Evolutionary conservation across 2,797 vertebrate species (phyloP).

Genomic region (Galago senegalensis): DNA sequence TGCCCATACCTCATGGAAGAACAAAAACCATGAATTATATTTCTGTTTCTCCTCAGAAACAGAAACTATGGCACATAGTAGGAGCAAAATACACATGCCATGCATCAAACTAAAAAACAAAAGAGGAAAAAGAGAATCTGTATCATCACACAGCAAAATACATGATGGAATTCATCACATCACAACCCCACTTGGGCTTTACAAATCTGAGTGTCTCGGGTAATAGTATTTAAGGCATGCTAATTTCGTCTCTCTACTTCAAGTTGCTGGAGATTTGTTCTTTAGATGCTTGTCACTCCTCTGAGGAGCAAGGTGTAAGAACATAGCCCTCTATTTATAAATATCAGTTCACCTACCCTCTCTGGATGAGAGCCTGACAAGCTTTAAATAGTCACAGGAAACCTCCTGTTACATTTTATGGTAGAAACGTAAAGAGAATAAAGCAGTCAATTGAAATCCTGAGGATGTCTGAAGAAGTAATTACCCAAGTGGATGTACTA

Average conservation of each 20-base stretch:
- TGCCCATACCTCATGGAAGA: neutral
- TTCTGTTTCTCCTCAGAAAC: neutral
- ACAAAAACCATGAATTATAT: neutral
- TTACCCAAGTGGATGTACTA: constrained; percentile 62
- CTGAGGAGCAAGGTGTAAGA: constrained; percentile 47
- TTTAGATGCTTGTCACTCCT: constrained; percentile 62
- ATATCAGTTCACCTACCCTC: constrained; percentile 55
- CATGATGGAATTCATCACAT: neutral
- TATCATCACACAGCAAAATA: neutral
- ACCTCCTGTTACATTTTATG: constrained; percentile 62
- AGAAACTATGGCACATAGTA: neutral
- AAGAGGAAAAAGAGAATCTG: neutral
- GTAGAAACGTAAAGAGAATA: constrained; percentile 60
- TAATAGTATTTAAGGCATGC: constrained; percentile 12
- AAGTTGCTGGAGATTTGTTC: constrained; percentile 37
- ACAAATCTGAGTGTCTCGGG: constrained; percentile 31
- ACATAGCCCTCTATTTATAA: constrained; percentile 63
- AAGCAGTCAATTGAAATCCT: constrained; percentile 59
- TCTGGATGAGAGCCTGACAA: constrained; percentile 69
- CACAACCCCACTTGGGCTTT: neutral
- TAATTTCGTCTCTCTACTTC: constrained; percentile 62
- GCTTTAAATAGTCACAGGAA: constrained; percentile 64
- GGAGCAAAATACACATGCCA: neutral
- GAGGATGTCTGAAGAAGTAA: constrained; percentile 72
- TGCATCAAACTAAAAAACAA: neutral